A percentile compares a stretch with the other conserved stretches of the same genome.
Conservation (phyloP, 2,797 vertebrate species). For the Pampus argenteus region DNA sequence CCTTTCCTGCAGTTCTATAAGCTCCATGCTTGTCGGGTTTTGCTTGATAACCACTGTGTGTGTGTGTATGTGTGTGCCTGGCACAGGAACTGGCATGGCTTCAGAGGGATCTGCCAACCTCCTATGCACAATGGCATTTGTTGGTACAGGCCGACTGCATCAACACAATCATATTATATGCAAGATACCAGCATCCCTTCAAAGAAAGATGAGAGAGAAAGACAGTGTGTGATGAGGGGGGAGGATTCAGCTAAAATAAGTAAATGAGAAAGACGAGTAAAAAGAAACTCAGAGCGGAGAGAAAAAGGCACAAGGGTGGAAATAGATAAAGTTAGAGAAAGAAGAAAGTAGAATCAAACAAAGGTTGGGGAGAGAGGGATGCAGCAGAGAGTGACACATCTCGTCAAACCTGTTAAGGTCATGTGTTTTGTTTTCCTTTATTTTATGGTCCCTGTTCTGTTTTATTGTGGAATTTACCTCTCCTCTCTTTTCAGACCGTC, state of each 20-base stretch:
- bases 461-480: too few relatives aligned
- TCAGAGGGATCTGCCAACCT: constrained; percentile 71
- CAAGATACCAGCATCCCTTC: constrained; percentile 58
- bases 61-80: constrained; percentile 24
- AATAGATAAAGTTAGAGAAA: constrained; percentile 8
- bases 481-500: too few relatives aligned
- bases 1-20: constrained; percentile 66
- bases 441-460: too few relatives aligned
- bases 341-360: not conserved
- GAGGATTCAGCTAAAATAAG: constrained; percentile 8
- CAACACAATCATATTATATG: constrained; percentile 49
- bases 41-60: constrained; percentile 72
- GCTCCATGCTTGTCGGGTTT: constrained; percentile 73
- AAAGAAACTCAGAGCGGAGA: constrained; percentile 24
- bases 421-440: too few relatives aligned
- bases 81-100: constrained; percentile 74
- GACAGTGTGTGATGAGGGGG: constrained; percentile 15
- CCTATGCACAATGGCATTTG: constrained; percentile 75
- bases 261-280: constrained; percentile 34
- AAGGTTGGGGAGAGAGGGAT: not conserved
- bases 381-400: not conserved
- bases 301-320: not conserved
- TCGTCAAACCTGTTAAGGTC: too few relatives aligned
- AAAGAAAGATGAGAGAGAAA: constrained; percentile 52
- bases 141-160: constrained; percentile 63